Base-by-base conservation (phyloP, 2,888 invertebrate species). In the Tinea semifulvella region DNA sequence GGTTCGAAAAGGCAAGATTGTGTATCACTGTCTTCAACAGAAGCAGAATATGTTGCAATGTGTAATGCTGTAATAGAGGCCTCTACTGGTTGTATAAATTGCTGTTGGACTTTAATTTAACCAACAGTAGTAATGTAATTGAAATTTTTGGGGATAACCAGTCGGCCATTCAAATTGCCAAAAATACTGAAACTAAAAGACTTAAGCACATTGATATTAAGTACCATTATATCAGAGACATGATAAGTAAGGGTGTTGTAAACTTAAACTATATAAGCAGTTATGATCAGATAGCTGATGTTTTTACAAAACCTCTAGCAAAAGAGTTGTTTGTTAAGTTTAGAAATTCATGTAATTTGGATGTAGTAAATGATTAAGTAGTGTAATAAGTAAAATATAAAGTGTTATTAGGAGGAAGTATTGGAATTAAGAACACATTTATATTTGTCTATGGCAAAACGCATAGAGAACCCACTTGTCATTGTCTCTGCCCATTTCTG, bases 41-140 rank as follows among this genome's bases (percentile, higher is more conserved):
- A 46, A 19, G 35, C 46, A 3, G 44, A 47, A 13, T 45, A 47
- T 45, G 43, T 47, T 20, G 25, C 45, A 28, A 14, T 47, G 11
- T 38, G 38, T 20, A 22, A 22, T 7, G 25, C 25, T 22, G 8
- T 22, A 22, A 22, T 22, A 8, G 25, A 22, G 25, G 25, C 25
- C 8, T n/a, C n/a, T 22, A 22, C 25, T 22, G 25, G 25, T 22
- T 22, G 8, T 22, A 22, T 22, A 22, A 22, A 22, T 22, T 22
- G 25, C 5, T 22, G 25, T 22, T 22, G 8, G 25, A 22, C 8
- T 22, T 22, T 22, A 22, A 22, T 8, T 22, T 22, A 22, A 22
- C 5, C 8, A 22, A 22, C 8, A n/a, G n/a, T n/a, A 22, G 25
- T 22, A 22, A 22, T 7, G 8, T 8, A 22, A 22, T 22, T 22